Base-by-base conservation (phyloP, 2,888 invertebrate genomes). In the Calameuta pallipes region DNA sequence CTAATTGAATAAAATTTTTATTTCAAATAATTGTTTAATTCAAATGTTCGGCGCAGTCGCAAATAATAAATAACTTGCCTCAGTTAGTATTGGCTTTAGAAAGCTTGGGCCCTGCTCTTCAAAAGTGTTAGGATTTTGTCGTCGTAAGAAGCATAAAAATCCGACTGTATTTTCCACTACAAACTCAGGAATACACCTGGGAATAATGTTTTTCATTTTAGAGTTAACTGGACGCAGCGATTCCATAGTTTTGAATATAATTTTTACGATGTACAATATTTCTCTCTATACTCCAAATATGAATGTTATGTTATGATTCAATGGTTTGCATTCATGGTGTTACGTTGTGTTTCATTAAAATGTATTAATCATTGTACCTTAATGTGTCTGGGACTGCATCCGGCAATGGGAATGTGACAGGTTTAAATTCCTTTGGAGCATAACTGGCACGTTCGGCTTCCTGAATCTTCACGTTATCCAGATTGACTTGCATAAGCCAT, bases 111-210 rank as follows among this genome's bases (percentile, higher is more conserved):
- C 94, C 82, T 95, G 94, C 35, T 94, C 94, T 87, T 96, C 96
- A 74, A 96, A 94, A 0, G 94, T 91, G 83, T 93, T 92, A 4
- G 93, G 93, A 79, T 92, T 93, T 74, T 95, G 95, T 15, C 95
- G 94, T 35, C 95, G 94, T 85, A 96, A 92, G 91, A 97, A 95
- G 83, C 96, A 95, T 84, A 98, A 93, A 90, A 96, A 95, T 77
- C 96, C 95, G 41, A 97, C 95, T 76, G 97, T 93, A 91, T 98
- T 98, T 91, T 98, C 98, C 75, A 98, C 92, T 68, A 98, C 93
- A 90, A 97, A 96, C 92, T 99, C 98, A 73, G 98, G 98, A 88
- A 98, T 94, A 89, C 96, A 97, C 88, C 96, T 96, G 90, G 77
- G 91, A 89, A 56, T 9, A 56, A 56, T 56, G 23, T 23, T 9